These are phyloP conservation scores for Sphaeridia pumilis DNA, from an alignment of 2,888 invertebrate genomes.

Conservation along the genomic window DNA sequence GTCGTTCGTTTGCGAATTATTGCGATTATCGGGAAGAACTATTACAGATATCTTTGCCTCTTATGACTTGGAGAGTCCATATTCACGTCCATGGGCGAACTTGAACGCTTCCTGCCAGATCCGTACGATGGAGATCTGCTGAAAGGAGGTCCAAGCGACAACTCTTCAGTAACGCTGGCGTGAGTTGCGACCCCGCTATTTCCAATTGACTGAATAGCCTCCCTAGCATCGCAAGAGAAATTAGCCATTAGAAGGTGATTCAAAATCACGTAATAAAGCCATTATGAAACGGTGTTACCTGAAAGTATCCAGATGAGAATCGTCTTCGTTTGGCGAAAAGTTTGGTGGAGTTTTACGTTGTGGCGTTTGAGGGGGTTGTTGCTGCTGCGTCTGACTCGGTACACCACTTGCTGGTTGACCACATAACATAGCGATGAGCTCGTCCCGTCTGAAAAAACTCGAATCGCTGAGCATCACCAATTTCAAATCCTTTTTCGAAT, in stretches of 20 bases:
- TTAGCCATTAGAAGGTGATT: no score
- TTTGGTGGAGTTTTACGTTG: constrained; percentile 15
- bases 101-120: constrained; percentile 10
- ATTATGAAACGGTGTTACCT: no score
- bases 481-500: not conserved
- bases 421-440: constrained; percentile 16
- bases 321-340: constrained; percentile 9
- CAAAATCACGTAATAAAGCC: no score
- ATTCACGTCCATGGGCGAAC: constrained; percentile 14
- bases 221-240: constrained; percentile 1
- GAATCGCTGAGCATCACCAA: no score
- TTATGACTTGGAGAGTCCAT: constrained; percentile 17
- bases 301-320: constrained; percentile 16
- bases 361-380: constrained; percentile 10
- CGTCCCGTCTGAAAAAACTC: constrained; percentile 12
- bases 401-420: constrained; percentile 1
- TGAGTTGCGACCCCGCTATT: not conserved
- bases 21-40: no score
- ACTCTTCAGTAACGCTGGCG: not conserved
- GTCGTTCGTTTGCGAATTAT: no score
- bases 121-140: not conserved
- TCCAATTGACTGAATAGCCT: constrained; percentile 15
- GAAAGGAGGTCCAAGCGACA: not conserved
- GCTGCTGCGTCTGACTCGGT: constrained; percentile 7
- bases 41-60: constrained; percentile 12